Evolutionary conservation across 2,113 vertebrate genomes (phyloP).

Genomic region (Pogona vitticeps): DNA sequence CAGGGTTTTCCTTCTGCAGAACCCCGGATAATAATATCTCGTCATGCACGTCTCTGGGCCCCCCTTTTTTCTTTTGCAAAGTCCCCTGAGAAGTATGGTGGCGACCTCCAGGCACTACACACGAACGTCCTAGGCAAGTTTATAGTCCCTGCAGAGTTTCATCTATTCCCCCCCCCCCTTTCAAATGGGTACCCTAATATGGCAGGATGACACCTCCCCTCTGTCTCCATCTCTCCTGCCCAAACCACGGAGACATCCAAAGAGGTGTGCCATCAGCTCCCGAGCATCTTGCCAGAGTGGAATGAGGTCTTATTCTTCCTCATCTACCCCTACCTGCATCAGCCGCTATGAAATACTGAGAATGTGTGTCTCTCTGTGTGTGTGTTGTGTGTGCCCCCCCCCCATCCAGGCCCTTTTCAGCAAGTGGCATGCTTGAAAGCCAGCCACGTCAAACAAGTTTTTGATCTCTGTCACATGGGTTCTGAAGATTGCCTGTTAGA

Average conservation of each 20-base stretch:
- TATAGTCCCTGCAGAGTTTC: not conserved
- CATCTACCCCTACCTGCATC: not conserved
- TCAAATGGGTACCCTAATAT: not conserved
- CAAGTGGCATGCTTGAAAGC: not conserved
- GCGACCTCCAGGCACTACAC: not conserved
- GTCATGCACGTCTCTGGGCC: not conserved
- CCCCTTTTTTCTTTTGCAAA: not conserved
- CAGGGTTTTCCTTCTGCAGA: not conserved
- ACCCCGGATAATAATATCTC: not conserved
- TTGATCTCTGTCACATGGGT: not conserved
- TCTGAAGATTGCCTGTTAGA: not conserved
- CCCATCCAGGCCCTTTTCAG: not conserved
- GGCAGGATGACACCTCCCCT: not conserved
- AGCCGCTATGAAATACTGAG: not conserved
- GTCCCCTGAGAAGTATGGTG: no score
- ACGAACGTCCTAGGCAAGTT: not conserved
- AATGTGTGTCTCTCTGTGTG: no score
- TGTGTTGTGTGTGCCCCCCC: not conserved
- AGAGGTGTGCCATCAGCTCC: not conserved
- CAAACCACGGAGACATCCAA: not conserved
- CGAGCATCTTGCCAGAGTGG: not conserved
- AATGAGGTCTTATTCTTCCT: not conserved
- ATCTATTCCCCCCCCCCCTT: not conserved
- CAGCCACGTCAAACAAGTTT: not conserved
- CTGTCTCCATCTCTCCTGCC: not conserved